Evolutionary conservation across 2,797 vertebrate species (phyloP).

Genomic region (Onychomys arenicola): DNA sequence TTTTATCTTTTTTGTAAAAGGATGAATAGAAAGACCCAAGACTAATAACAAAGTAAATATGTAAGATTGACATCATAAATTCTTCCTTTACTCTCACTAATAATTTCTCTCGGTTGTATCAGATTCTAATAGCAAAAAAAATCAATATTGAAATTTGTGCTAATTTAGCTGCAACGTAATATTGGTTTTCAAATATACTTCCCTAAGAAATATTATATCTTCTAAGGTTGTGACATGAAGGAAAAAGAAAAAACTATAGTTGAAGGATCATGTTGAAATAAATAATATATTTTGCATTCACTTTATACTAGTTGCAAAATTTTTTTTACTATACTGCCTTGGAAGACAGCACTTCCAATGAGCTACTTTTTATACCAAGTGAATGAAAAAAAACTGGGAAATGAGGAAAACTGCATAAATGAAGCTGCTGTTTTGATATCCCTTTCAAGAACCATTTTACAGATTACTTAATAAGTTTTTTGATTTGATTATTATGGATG

Average conservation of each 20-base stretch:
- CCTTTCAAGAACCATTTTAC: background rate
- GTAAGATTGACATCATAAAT: background rate
- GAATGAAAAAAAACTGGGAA: background rate
- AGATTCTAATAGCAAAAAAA: background rate
- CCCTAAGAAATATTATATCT: slow-evolving; percentile 54
- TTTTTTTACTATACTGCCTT: slow-evolving; percentile 31
- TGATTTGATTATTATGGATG: slow-evolving; percentile 45
- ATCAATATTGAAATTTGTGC: background rate
- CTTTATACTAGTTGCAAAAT: background rate
- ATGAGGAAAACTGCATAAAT: background rate
- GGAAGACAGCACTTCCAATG: background rate
- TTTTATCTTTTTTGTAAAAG: background rate
- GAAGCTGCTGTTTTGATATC: background rate
- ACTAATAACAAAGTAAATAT: background rate
- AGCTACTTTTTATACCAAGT: background rate
- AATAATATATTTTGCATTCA: slow-evolving; percentile 68
- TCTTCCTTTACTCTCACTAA: background rate
- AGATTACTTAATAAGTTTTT: slow-evolving; percentile 34
- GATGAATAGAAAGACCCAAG: background rate
- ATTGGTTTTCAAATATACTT: slow-evolving; percentile 31
- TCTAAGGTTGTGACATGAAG: slow-evolving; percentile 61
- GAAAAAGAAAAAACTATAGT: slow-evolving; percentile 27
- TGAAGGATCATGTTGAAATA: slow-evolving; percentile 70
- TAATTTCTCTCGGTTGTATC: slow-evolving; percentile 28
- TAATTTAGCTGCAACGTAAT: background rate